Evolutionary conservation across 2,113 vertebrate genomes (phyloP).

Genomic region (Elanus axillaris): DNA sequence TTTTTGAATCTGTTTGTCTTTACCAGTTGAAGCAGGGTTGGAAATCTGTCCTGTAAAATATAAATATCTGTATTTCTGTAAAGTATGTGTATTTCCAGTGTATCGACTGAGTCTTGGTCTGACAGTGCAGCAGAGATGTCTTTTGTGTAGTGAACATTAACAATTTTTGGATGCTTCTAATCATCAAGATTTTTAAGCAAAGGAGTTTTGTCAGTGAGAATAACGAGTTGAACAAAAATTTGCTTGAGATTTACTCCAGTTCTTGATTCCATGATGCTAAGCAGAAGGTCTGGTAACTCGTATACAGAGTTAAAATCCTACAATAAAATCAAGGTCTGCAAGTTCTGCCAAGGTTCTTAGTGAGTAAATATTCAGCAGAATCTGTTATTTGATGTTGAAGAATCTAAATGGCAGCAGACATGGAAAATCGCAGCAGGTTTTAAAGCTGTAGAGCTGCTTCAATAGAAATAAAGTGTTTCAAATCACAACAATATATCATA

Average conservation of each 20-base stretch:
- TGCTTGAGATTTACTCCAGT: not conserved
- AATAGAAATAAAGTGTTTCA: not conserved
- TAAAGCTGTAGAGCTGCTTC: not conserved
- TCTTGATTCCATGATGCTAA: not conserved
- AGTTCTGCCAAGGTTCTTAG: not conserved
- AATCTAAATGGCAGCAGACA: not conserved
- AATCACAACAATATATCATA: not conserved
- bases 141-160: not conserved
- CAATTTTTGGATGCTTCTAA: not conserved
- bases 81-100: not conserved
- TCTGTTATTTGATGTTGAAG: not conserved
- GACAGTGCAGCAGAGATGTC: not conserved
- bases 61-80: not conserved
- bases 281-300: not conserved
- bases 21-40: not conserved
- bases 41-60: not conserved
- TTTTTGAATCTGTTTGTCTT: not conserved
- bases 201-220: not conserved
- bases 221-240: not conserved
- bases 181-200: not conserved
- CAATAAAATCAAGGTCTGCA: not conserved
- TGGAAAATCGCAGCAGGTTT: not conserved
- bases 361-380: conserved; percentile 11
- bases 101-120: not conserved
- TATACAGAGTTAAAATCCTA: not conserved